Evolutionary conservation across 2,113 vertebrate species (phyloP).

Genomic region (Danio rerio): DNA sequence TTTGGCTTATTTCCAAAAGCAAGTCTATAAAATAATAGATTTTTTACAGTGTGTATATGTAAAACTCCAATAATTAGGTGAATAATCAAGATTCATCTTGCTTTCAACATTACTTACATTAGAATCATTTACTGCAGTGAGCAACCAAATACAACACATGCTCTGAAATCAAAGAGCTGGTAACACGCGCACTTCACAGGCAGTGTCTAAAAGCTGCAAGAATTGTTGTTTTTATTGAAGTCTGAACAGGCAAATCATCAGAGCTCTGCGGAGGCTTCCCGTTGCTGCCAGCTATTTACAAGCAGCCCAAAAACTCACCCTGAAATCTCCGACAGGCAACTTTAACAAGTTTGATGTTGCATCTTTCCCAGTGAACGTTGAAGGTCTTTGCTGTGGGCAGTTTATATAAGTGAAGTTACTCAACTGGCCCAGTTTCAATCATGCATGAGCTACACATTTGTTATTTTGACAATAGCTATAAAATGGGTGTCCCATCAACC

Average conservation of each 20-base stretch:
- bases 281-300: constrained; percentile 18
- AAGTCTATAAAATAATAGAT: too few relatives aligned
- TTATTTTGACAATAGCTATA: background rate
- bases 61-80: background rate
- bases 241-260: constrained; percentile 24
- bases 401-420: background rate
- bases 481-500: background rate
- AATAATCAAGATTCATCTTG: background rate
- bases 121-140: background rate
- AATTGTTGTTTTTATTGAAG: constrained; percentile 19
- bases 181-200: background rate
- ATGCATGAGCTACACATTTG: background rate
- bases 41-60: too few relatives aligned
- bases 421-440: background rate
- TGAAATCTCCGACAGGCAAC: background rate
- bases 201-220: background rate
- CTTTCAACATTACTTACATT: background rate
- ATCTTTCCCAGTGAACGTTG: background rate
- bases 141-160: background rate
- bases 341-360: constrained; percentile 8
- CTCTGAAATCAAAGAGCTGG: constrained; percentile 25
- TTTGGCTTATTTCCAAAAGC: too few relatives aligned
- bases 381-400: background rate
- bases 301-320: background rate
- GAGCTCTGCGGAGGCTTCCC: constrained; percentile 11